phyloP scores from a whole-genome alignment of 2,797 vertebrate genomes.

The Antrozous pallidus region DNA sequence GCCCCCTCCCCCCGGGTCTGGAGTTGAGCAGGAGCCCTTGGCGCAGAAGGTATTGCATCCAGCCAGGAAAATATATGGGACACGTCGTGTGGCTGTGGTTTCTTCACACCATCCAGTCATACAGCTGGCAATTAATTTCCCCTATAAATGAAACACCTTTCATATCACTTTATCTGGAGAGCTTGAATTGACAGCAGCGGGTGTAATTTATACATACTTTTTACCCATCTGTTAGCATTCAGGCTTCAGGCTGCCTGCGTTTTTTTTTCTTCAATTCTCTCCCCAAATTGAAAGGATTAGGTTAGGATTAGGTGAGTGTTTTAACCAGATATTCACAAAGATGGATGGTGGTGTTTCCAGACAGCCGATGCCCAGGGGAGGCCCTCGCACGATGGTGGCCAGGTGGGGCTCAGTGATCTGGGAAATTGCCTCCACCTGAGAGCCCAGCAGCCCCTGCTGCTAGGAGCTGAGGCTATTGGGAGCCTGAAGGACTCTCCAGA shows the following conservation, averaged over 20 bases:
- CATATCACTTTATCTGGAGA: conserved; percentile 80
- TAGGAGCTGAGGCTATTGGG: conserved; percentile 14
- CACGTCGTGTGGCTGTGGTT: conserved; percentile 63
- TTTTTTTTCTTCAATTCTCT: conserved; percentile 74
- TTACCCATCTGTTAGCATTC: conserved; percentile 80
- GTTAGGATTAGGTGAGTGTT: conserved; percentile 81
- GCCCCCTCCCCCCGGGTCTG: neutral
- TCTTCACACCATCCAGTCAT: conserved; percentile 77
- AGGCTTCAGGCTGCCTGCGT: conserved; percentile 63
- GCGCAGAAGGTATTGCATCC: conserved; percentile 51
- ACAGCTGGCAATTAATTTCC: conserved; percentile 81
- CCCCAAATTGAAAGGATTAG: conserved; percentile 82
- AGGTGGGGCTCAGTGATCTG: conserved; percentile 70
- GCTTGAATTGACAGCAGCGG: conserved; percentile 76
- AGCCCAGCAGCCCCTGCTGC: conserved; percentile 10
- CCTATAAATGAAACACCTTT: conserved; percentile 82
- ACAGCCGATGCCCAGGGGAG: conserved; percentile 68
- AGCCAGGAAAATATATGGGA: conserved; percentile 60
- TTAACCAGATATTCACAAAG: conserved; percentile 82
- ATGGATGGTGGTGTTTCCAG: conserved; percentile 79
- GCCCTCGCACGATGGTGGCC: conserved; percentile 7
- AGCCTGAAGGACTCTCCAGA: conserved; percentile 16
- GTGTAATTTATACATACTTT: conserved; percentile 77
- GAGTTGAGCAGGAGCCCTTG: conserved; percentile 27
- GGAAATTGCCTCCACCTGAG: conserved; percentile 74